phyloP scores from a whole-genome alignment of 2,113 vertebrate species.

The Oryzias celebensis region DNA sequence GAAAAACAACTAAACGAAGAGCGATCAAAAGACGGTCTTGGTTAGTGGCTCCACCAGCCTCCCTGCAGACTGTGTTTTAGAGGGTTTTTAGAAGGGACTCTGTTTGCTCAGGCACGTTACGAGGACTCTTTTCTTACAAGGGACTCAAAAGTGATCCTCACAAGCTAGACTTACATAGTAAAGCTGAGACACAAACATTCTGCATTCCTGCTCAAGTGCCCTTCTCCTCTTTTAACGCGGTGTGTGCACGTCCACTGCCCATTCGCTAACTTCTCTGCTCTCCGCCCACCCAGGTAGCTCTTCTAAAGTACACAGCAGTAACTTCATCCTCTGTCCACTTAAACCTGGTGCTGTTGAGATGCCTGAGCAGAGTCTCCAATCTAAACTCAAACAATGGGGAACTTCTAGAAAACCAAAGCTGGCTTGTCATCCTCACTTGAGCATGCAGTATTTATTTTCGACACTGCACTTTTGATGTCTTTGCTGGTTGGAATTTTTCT shows the following conservation, averaged over 20 bases:
- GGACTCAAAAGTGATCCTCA: conserved; percentile 10
- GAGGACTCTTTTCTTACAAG: background rate
- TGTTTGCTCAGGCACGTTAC: background rate
- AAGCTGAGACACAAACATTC: conserved; percentile 29
- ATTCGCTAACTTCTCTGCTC: conserved; percentile 39
- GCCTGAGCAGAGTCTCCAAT: conserved; percentile 17
- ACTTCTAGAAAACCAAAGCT: conserved; percentile 2
- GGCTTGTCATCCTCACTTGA: conserved; percentile 3
- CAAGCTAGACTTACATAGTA: background rate
- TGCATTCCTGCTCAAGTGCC: conserved; percentile 21
- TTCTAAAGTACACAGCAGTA: conserved; percentile 54
- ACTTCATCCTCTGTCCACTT: conserved; percentile 58
- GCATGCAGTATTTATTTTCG: background rate
- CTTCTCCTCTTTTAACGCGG: conserved; percentile 20
- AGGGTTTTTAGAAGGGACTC: conserved; percentile 2
- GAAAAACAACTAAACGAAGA: conserved; percentile 2
- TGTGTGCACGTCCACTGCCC: conserved; percentile 40
- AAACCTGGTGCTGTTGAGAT: conserved; percentile 45
- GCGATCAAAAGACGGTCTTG: background rate
- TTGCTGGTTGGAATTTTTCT: background rate
- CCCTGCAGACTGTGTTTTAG: too few relatives aligned
- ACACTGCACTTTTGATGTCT: background rate
- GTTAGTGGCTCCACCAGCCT: too few relatives aligned
- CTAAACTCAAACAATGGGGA: conserved; percentile 13
- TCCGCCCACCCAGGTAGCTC: conserved; percentile 67